A percentile compares a stretch with the other conserved stretches of the same genome.
Evolutionary conservation across 2,888 invertebrate species (phyloP).

Genomic region (Acrobasis suavella): DNA sequence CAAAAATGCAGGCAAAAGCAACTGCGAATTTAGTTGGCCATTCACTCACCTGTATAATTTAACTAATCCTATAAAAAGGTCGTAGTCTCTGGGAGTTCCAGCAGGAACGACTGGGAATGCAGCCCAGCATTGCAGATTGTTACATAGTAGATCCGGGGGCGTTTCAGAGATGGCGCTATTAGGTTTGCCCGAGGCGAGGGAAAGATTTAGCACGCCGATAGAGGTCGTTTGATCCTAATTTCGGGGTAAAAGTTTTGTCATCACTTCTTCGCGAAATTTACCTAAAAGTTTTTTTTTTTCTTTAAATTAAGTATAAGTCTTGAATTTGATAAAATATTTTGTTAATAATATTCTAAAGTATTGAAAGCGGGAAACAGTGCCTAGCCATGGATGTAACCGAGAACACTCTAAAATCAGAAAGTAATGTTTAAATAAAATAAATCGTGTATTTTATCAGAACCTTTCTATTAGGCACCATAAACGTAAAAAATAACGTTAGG

Average conservation of each 20-base stretch:
- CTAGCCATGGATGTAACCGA: no score
- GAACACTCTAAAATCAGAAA: no score
- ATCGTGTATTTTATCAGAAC: no score
- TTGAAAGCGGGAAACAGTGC: no score
- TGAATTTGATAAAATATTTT: no score
- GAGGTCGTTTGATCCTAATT: slow-evolving; percentile 39
- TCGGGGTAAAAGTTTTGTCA: background rate
- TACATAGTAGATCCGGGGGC: slow-evolving; percentile 45
- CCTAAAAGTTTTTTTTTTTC: background rate
- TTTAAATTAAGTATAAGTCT: no score
- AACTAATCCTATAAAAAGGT: slow-evolving; percentile 8
- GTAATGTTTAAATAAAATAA: no score
- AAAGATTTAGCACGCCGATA: slow-evolving; percentile 35
- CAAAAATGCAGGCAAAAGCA: background rate
- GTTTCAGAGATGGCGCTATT: slow-evolving; percentile 58
- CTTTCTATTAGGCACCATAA: no score
- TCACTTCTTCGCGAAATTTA: background rate
- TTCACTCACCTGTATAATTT: slow-evolving; percentile 1
- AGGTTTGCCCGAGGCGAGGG: slow-evolving; percentile 30
- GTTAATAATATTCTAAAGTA: no score
- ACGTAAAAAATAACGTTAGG: no score
- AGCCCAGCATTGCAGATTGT: slow-evolving; percentile 39
- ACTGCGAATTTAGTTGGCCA: slow-evolving; percentile 7
- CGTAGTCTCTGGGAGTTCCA: slow-evolving; percentile 1
- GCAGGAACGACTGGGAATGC: slow-evolving; percentile 27